Evolutionary conservation across 2,888 invertebrate genomes (phyloP).

Genomic region (Idaea dimidiata): DNA sequence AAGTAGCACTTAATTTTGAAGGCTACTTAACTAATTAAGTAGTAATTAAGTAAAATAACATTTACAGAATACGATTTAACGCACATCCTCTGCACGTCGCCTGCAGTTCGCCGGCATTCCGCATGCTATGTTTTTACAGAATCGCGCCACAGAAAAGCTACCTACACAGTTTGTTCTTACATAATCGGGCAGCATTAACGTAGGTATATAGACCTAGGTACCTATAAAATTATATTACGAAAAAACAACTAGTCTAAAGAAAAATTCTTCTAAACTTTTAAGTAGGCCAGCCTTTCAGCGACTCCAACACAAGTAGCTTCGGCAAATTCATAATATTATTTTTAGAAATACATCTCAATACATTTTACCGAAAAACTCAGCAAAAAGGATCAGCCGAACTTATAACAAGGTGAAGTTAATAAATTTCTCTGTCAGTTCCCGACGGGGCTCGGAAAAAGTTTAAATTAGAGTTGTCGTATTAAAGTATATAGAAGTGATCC

Average conservation of each 20-base stretch:
- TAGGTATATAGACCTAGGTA: too few species aligned
- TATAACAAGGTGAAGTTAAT: slow-evolving; percentile 35
- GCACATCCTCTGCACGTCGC: too few species aligned
- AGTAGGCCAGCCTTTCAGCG: neutral
- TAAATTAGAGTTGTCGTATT: slow-evolving; percentile 38
- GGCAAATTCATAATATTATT: neutral
- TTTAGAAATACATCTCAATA: slow-evolving; percentile 7
- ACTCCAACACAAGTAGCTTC: neutral
- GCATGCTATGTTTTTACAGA: too few species aligned
- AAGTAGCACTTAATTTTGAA: too few species aligned
- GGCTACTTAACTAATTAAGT: too few species aligned
- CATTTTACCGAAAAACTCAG: slow-evolving; percentile 15
- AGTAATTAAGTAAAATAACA: too few species aligned
- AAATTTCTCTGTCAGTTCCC: slow-evolving; percentile 35
- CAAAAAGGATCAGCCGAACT: slow-evolving; percentile 29
- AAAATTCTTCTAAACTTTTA: neutral
- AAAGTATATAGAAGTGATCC: slow-evolving; percentile 31
- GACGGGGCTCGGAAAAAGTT: slow-evolving; percentile 33
- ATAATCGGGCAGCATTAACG: too few species aligned
- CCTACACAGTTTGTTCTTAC: too few species aligned
- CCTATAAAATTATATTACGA: neutral
- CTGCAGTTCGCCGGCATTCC: too few species aligned
- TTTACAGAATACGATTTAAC: too few species aligned
- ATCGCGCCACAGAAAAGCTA: too few species aligned
- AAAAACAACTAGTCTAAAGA: neutral